Percentiles rank a stretch among this genome's conserved stretches.
Evolutionary conservation across 2,113 vertebrate genomes (phyloP).

Genomic region (Crocuta crocuta): DNA sequence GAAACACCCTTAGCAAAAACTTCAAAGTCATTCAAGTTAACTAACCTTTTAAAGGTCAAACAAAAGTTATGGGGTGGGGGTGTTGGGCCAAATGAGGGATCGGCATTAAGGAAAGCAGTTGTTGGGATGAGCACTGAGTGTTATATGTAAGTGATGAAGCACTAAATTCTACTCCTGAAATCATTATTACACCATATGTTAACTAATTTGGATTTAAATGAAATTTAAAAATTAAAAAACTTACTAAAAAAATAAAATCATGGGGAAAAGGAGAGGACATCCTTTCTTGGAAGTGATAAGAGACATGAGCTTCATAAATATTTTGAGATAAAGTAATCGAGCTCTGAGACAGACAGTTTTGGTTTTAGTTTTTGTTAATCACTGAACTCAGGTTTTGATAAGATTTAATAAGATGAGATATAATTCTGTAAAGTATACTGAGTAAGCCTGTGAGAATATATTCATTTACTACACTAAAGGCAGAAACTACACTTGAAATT

Average conservation of each 20-base stretch:
- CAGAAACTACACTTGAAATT: slow-evolving; percentile 6
- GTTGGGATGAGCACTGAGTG: too few relatives aligned
- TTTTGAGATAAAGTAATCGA: slow-evolving; percentile 38
- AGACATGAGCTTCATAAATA: slow-evolving; percentile 14
- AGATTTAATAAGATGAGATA: not conserved
- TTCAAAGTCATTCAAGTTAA: not conserved
- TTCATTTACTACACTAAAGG: not conserved
- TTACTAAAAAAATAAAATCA: not conserved
- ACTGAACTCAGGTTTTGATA: slow-evolving; percentile 24
- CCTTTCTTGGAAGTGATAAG: not conserved
- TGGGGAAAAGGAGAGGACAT: not conserved
- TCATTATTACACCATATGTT: too few relatives aligned
- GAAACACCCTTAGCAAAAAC: slow-evolving; percentile 12
- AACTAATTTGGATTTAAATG: too few relatives aligned
- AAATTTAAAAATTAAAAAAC: too few relatives aligned
- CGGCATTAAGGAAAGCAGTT: too few relatives aligned
- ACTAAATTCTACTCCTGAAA: too few relatives aligned
- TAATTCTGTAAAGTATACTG: not conserved
- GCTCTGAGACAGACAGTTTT: not conserved
- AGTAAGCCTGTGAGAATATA: slow-evolving; percentile 1
- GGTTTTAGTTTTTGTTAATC: slow-evolving; percentile 1
- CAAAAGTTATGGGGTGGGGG: not conserved
- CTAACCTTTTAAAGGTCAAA: slow-evolving; percentile 39
- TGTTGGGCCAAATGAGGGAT: too few relatives aligned
- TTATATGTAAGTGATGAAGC: too few relatives aligned